Evolutionary conservation across 2,888 invertebrate genomes (phyloP), one percentile per base, ranked within the genome.

Genomic region (Eulithis testata): DNA sequence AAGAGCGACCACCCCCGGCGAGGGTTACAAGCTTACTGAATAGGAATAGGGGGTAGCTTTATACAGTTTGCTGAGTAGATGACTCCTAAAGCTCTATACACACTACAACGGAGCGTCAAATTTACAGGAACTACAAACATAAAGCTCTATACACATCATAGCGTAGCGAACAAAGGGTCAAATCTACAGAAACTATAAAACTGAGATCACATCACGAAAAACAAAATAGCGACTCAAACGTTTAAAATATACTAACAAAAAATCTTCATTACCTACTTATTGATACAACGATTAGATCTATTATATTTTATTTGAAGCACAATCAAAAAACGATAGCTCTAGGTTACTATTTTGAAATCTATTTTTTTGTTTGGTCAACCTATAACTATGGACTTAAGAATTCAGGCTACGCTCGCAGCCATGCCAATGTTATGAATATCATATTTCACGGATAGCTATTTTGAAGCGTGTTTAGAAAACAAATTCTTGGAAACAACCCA

Each of bases 11-110:
- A 69, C 79, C 72, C 78, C 40, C 45, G 6, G 0, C 6, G 73
- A 73, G 73, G 77, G 79, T 70, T 71, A 74, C 36, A 63, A 63
- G 27, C 61, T 56, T 61, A 81, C 81, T 81, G 77, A 71, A 37
- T 62, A 57, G 50, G 60, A 66, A 60, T 55, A 31, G n/a, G 53
- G 60, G 68, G 62, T 55, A 31, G n/a, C 11, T 51, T 14, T 6
- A 31, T 43, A 12, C 40, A 36, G 40, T 40, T 40, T 9, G 9
- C 1, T 11, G 36, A 40, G 43, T 43, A 21, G 43, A 44, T 40
- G 31, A 7, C 2, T 4, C 1, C 2, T 54, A 27, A 54, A n/a
- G 43, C 27, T 54, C 4, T 21, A 21, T 40, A 21, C 40, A 43
- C 54, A 40, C 37, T 8, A 40, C 14, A 7, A n/a, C 43, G 4